Conservation (phyloP, 2,888 invertebrate species). For the Myathropa florea region DNA sequence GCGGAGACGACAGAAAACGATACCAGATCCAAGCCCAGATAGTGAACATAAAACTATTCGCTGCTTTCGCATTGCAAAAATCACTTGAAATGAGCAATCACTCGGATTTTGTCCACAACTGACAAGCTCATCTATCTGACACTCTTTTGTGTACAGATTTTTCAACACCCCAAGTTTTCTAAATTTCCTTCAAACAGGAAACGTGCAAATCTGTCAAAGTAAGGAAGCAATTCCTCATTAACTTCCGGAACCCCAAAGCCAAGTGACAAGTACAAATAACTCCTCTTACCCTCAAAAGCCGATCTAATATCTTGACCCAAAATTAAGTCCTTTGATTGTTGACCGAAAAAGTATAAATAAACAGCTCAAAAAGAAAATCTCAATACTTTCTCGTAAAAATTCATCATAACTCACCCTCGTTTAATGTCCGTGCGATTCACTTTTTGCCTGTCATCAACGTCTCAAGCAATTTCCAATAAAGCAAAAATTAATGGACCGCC, state of each 20-base stretch:
- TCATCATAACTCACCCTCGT: not conserved
- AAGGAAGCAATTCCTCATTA: not conserved
- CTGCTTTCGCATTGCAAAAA: too few species aligned
- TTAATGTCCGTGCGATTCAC: not conserved
- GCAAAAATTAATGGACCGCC: slow-evolving; percentile 4
- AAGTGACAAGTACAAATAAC: not conserved
- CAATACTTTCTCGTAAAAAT: not conserved
- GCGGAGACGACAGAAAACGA: too few species aligned
- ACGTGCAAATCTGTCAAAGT: not conserved
- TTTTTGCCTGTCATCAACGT: not conserved
- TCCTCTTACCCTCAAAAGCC: not conserved
- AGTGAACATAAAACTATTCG: too few species aligned
- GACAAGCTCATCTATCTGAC: too few species aligned
- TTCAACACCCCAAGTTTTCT: not conserved
- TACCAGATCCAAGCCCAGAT: too few species aligned
- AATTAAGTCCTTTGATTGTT: not conserved
- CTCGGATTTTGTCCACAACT: too few species aligned
- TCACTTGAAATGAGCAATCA: too few species aligned
- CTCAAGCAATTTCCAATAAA: slow-evolving; percentile 13
- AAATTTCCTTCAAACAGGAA: not conserved
- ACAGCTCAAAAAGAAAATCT: not conserved
- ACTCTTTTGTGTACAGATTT: not conserved
- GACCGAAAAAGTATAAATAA: not conserved
- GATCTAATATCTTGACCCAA: not conserved
- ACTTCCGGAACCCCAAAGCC: not conserved